These are phyloP conservation scores for Lochmaea capreae DNA, from an alignment of 2,888 invertebrate species.

Conservation along the genomic window DNA sequence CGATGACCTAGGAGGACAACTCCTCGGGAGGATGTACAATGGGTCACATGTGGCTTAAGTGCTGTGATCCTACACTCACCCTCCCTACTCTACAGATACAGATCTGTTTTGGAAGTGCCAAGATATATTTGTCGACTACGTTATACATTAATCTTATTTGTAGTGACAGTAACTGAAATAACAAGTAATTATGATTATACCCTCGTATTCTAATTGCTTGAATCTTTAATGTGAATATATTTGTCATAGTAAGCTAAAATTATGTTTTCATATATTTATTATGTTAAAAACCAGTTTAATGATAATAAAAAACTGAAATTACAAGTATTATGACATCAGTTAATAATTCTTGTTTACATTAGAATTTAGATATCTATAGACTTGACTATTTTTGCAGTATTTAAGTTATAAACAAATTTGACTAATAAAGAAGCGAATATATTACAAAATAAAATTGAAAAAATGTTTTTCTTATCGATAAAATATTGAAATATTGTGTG, in stretches of 20 bases:
- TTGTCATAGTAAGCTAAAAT: neutral
- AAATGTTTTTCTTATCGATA: neutral
- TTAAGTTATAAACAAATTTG: neutral
- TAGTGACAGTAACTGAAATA: too few species aligned
- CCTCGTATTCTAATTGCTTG: neutral
- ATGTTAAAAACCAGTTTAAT: neutral
- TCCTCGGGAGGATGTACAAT: too few species aligned
- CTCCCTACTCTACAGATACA: too few species aligned
- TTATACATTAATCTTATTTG: too few species aligned
- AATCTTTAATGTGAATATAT: neutral
- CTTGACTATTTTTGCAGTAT: neutral
- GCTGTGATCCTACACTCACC: too few species aligned
- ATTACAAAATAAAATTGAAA: neutral
- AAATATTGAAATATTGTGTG: neutral
- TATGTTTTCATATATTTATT: constrained; percentile 1
- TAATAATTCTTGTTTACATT: neutral
- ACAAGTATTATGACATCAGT: neutral
- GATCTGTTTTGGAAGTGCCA: too few species aligned
- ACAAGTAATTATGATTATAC: neutral
- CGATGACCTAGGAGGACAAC: too few species aligned
- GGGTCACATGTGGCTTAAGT: too few species aligned
- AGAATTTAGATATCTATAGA: neutral
- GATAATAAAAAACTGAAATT: neutral
- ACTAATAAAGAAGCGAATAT: neutral
- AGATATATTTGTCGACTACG: too few species aligned